Evolutionary conservation across 2,113 vertebrate genomes (phyloP).

Genomic region (Pangasianodon gigas): DNA sequence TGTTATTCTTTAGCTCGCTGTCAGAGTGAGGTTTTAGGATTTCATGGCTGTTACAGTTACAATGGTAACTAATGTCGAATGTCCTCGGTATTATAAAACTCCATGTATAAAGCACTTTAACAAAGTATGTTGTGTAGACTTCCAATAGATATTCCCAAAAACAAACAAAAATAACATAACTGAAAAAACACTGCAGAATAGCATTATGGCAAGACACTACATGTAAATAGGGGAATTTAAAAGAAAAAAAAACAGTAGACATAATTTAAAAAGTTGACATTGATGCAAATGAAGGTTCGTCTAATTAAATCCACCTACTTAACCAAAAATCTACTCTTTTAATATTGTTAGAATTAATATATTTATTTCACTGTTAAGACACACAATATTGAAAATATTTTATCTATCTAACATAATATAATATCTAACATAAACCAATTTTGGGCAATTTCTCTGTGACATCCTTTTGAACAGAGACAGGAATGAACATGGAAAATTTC

Average conservation of each 20-base stretch:
- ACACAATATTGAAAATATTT: no score
- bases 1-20: neutral
- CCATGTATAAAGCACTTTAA: neutral
- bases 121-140: neutral
- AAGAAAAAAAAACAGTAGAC: neutral
- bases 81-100: constrained; percentile 4
- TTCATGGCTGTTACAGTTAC: constrained; percentile 1
- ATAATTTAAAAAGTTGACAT: neutral
- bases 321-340: neutral
- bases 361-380: neutral
- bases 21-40: constrained; percentile 2
- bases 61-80: constrained; percentile 25
- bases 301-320: neutral
- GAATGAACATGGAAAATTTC: neutral
- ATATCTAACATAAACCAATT: neutral
- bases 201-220: neutral
- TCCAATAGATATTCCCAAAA: neutral
- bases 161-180: neutral
- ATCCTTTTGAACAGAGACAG: neutral
- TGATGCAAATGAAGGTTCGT: neutral
- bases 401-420: no score
- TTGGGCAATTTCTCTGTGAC: neutral
- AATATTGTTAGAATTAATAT: neutral
- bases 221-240: neutral
- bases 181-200: neutral